Evolutionary conservation across 2,797 vertebrate genomes (phyloP), one percentile per base, ranked within the genome.

Genomic region (Tenualosa ilisha): DNA sequence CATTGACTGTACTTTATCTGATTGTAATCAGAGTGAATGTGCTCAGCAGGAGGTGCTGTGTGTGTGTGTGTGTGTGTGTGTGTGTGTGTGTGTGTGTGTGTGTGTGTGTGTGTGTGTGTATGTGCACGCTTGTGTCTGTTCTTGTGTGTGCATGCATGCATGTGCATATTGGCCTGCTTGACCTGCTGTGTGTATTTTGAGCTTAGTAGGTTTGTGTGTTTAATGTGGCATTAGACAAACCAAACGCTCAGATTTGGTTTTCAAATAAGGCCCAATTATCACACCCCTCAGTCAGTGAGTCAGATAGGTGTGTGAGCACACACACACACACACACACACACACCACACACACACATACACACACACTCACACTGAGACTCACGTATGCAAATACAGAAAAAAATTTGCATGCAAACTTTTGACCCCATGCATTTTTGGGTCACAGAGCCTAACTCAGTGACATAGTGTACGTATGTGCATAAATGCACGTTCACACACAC

Each of bases 231-330:
- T 26, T 65, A 7, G 56, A 3, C 56, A 59, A 59, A 59, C 56
- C 56, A 59, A 59, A n/a, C 3, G 68, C 37, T 75, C 3, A 37
- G 9, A 72, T 75, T 20, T 75, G 31, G 0, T 43, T 75, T 75
- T 75, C 37, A 40, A 43, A 75, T 75, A 15, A 75, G 24, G 11
- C 24, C 8, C 37, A 75, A 72, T 72, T 40, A 75, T 15, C 68
- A 75, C 68, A 68, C 63, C 11, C n/a, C 61, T 68, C 26, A 68
- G 63, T 68, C 63, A 68, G 63, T 26, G n/a, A 26, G n/a, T 68
- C 63, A 68, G 61, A 26, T 31, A 26, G 22, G 61, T 24, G 61
- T 65, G 61, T 26, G n/a, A 24, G 22, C 24, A 65, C 63, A 65
- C 24, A 65, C 63, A 65, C 63, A 65, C 63, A 65, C 24, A 31